phyloP scores from a whole-genome alignment of 2,113 vertebrate genomes.

The Myotis brandtii region DNA sequence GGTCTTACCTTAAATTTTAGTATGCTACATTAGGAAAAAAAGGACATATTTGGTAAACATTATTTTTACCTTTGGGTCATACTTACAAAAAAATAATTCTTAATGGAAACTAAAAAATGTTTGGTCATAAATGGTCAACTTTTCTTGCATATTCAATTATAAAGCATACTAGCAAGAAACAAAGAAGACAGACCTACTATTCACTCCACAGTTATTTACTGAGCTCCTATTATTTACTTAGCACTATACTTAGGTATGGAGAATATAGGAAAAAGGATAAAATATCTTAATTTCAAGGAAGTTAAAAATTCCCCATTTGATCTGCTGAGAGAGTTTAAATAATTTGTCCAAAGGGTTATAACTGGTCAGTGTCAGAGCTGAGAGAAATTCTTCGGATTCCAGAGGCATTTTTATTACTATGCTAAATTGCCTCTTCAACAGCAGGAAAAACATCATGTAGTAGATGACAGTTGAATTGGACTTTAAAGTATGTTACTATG shows the following conservation, averaged over 20 bases:
- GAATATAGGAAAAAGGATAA: not conserved
- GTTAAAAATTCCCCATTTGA: not conserved
- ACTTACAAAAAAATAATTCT: not conserved
- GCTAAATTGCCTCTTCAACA: not conserved
- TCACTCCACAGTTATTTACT: not conserved
- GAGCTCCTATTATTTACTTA: not conserved
- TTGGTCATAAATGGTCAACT: not conserved
- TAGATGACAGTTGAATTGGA: not conserved
- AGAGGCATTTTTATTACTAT: slow-evolving; percentile 1
- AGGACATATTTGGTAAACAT: not conserved
- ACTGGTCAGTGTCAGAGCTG: not conserved
- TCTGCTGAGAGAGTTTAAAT: not conserved
- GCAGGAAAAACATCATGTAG: not conserved
- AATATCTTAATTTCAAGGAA: slow-evolving; percentile 12
- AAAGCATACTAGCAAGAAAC: not conserved
- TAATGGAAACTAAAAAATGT: not conserved
- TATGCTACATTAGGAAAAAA: not conserved
- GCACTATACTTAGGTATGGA: not conserved
- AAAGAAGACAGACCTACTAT: not conserved
- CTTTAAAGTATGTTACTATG: not conserved
- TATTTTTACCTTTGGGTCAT: not conserved
- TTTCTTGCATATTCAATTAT: not conserved
- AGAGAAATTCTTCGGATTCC: not conserved
- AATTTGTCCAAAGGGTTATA: not conserved
- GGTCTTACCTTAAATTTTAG: not conserved